Percentiles rank a stretch among this genome's conserved stretches.
These are phyloP conservation scores for Eilema caniola DNA, from an alignment of 2,888 invertebrate species.

Conservation along the genomic window DNA sequence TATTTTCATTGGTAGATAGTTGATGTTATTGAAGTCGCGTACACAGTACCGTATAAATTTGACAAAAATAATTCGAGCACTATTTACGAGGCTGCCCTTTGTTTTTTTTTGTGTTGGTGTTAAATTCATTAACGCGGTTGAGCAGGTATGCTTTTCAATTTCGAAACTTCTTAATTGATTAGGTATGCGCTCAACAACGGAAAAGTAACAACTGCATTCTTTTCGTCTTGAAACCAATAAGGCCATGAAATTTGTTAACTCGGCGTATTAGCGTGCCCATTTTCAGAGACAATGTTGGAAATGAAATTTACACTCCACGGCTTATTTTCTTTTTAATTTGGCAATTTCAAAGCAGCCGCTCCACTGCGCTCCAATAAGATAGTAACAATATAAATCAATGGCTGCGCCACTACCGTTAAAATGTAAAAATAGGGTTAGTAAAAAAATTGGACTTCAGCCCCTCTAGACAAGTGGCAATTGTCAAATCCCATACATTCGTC, in stretches of 20 bases:
- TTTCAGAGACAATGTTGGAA: constrained; percentile 47
- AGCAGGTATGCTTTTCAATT: constrained; percentile 29
- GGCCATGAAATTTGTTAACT: constrained; percentile 58
- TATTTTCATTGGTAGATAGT: background rate
- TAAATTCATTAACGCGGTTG: constrained; percentile 24
- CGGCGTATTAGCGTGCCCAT: constrained; percentile 61
- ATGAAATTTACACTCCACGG: constrained; percentile 31
- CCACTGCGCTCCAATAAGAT: no score
- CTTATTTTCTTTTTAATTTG: constrained; percentile 21
- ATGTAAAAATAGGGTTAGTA: background rate
- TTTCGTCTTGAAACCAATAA: constrained; percentile 49
- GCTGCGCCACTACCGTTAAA: background rate
- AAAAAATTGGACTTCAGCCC: background rate
- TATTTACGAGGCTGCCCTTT: background rate
- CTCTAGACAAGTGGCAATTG: no score
- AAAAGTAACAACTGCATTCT: constrained; percentile 51
- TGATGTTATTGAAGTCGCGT: no score
- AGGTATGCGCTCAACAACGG: constrained; percentile 35
- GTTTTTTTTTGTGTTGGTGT: constrained; percentile 12
- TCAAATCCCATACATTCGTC: no score
- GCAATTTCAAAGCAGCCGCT: background rate
- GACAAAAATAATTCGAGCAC: background rate
- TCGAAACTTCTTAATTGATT: constrained; percentile 46
- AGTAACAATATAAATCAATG: no score
- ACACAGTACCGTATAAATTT: background rate